Evolutionary conservation across 2,113 vertebrate genomes (phyloP), one percentile per base, ranked within the genome.

Genomic region (Lynx canadensis): DNA sequence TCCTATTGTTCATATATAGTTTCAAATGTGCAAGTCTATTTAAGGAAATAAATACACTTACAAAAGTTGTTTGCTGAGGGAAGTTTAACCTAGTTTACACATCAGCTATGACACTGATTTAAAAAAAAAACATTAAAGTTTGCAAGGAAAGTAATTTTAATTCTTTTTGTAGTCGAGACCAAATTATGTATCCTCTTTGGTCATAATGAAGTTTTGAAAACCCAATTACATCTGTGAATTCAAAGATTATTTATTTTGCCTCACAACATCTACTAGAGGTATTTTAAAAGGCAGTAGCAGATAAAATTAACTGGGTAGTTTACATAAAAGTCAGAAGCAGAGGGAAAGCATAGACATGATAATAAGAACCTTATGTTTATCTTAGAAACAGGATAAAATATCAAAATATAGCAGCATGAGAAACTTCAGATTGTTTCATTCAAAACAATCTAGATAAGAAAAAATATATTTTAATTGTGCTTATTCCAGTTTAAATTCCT

Each of bases 1-100:
- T 97, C 23, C 90, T 60, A 38, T 29, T 69, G 3, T 74, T 79
- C 31, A 84, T 63, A 73, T 95, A 41, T 78, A 93, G 71, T 89
- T 94, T 91, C 10, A 91, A 93, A 66, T 87, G 38, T 93, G 0
- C 18, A 52, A 55, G 52, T 88, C 8, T 94, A 90, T 74, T 55
- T 95, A 91, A 97, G 91, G 52, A 93, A 94, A 94, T 93, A 84
- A 78, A 80, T 50, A 41, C 74, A 52, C 21, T 95, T 90, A 55
- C 52, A 12, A 87, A 79, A 96, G 7, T 50, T 71, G 13, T 69
- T 94, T 83, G 85, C 76, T 45, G 3, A 87, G n/a, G 31, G 23
- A 94, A 93, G 18, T 92, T 97, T 87, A 84, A 86, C 71, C 6
- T 71, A 50, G 6, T 93, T 96, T 91, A 90, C 13, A 96, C 68